phyloP scores from a whole-genome alignment of 2,113 vertebrate species.

The Melanerpes aurifrons region DNA sequence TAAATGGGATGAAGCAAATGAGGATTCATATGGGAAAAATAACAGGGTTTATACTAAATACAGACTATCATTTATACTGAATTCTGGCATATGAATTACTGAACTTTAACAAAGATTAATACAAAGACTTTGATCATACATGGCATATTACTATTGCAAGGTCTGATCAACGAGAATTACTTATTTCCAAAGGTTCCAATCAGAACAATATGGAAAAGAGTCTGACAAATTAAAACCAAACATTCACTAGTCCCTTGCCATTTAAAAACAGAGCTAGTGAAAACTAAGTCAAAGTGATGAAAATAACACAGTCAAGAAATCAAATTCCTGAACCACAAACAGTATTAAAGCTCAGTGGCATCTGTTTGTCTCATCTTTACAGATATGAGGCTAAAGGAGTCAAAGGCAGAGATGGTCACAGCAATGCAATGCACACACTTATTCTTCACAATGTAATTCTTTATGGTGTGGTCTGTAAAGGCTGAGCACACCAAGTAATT shows the following conservation, averaged over 20 bases:
- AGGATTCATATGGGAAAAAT: neutral
- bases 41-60: neutral
- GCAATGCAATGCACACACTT: neutral
- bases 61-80: neutral
- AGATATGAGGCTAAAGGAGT: constrained; percentile 2
- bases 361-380: neutral
- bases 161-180: neutral
- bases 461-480: neutral
- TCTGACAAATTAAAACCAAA: neutral
- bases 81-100: neutral
- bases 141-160: neutral
- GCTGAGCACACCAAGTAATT: neutral
- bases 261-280: neutral
- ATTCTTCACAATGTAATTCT: neutral
- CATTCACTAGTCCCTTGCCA: neutral
- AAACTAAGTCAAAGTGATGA: neutral
- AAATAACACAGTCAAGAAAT: neutral
- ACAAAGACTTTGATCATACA: neutral
- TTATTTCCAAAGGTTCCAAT: neutral
- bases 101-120: neutral
- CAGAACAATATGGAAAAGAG: neutral
- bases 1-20: neutral
- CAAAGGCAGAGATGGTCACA: neutral
- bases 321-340: neutral
- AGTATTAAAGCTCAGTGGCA: neutral